phyloP scores from a whole-genome alignment of 2,797 vertebrate genomes.

The Peromyscus eremicus region DNA sequence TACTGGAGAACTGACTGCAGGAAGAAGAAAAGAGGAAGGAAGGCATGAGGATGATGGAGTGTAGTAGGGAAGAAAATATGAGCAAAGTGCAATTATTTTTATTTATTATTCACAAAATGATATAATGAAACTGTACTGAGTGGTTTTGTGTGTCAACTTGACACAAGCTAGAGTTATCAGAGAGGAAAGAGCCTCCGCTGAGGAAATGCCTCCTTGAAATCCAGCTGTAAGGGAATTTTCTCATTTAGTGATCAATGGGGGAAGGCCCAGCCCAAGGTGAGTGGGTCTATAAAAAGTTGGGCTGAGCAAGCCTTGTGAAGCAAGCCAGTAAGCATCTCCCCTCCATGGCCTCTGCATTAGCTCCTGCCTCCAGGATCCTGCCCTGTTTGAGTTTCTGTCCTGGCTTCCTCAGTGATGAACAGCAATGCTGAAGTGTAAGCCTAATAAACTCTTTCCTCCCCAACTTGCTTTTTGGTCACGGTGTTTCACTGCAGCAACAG shows the following conservation, averaged over 20 bases:
- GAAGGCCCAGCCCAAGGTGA: neutral
- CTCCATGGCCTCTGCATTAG: neutral
- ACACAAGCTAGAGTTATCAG: neutral
- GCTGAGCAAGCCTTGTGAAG: neutral
- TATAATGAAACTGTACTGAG: neutral
- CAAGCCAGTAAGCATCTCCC: neutral
- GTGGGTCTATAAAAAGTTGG: neutral
- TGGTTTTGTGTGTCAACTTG: neutral
- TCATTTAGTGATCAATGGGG: neutral
- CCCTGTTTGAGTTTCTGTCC: neutral
- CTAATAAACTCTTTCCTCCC: neutral
- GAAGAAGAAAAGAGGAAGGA: neutral
- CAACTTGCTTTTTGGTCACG: neutral
- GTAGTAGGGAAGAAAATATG: neutral
- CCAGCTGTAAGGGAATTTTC: neutral
- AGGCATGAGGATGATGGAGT: neutral
- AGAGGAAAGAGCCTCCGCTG: neutral
- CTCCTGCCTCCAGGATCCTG: neutral
- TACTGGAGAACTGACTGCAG: neutral
- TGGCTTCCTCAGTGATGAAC: neutral
- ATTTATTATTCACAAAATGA: neutral
- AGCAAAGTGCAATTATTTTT: neutral
- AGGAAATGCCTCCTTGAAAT: neutral
- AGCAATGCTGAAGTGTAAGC: no score
- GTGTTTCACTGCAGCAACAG: neutral